Conservation (phyloP, 1,140 invertebrate genomes). For the Calycopis cecrops region DNA sequence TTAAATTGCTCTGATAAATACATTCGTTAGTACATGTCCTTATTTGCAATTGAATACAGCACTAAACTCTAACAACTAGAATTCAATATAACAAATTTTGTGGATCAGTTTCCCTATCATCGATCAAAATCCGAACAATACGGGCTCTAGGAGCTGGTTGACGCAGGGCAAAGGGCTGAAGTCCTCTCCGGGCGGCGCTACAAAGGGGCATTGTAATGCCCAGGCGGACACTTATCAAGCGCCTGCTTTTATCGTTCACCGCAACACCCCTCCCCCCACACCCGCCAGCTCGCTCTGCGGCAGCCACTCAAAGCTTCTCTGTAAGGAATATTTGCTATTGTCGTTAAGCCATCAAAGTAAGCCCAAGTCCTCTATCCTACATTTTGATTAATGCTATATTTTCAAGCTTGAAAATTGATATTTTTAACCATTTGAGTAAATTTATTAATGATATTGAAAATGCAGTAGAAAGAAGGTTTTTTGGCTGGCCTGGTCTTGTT, state of each 20-base stretch:
- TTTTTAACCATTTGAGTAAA: no score
- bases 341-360: not conserved
- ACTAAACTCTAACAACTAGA: no score
- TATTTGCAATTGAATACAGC: no score
- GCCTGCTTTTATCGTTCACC: conserved; percentile 22
- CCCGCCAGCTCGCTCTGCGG: not conserved
- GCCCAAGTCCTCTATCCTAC: no score
- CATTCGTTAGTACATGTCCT: no score
- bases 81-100: not conserved
- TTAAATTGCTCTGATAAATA: no score
- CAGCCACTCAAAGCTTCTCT: conserved; percentile 1
- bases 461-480: no score
- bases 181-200: conserved; percentile 17
- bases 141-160: not conserved
- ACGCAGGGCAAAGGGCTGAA: conserved; percentile 14
- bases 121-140: conserved; percentile 4
- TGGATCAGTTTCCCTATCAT: conserved; percentile 5
- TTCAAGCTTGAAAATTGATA: no score
- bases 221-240: conserved; percentile 21
- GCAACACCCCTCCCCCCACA: conserved; percentile 10
- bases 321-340: conserved; percentile 7
- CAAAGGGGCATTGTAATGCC: conserved; percentile 21
- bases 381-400: no score
- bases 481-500: no score
- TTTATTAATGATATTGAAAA: no score